Percentiles rank a stretch among this genome's conserved stretches.
Evolutionary conservation across 1,140 invertebrate species (phyloP).

Genomic region (Liolophura sinensis): DNA sequence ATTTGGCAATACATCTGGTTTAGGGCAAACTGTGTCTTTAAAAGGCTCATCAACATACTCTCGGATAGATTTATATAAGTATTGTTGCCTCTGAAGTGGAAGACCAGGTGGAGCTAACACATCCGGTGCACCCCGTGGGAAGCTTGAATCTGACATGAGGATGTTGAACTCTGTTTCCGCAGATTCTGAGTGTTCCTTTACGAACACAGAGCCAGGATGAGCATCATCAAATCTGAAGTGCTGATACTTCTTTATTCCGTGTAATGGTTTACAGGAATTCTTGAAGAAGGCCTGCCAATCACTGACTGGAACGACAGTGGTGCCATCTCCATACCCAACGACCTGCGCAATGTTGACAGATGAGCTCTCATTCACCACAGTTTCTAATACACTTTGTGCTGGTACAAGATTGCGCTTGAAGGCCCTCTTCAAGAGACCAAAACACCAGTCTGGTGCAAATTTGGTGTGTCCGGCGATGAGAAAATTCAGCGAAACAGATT

Average conservation of each 20-base stretch:
- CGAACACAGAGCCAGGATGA: no score
- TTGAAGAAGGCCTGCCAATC: conserved; percentile 24
- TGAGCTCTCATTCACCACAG: conserved; percentile 15
- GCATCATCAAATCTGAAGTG: no score
- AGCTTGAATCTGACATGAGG: no score
- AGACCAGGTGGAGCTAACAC: neutral
- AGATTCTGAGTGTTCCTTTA: no score
- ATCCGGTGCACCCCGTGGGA: no score
- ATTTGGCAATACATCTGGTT: neutral
- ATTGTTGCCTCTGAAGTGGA: neutral
- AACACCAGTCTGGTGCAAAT: conserved; percentile 41
- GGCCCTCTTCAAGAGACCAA: conserved; percentile 30
- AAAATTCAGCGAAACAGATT: conserved; percentile 20
- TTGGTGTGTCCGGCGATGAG: conserved; percentile 36
- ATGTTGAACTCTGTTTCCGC: no score
- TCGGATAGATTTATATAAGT: neutral
- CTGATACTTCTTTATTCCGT: conserved; percentile 22
- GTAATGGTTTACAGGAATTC: conserved; percentile 19
- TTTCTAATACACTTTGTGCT: conserved; percentile 16
- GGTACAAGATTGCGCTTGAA: conserved; percentile 18
- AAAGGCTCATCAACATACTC: conserved; percentile 7
- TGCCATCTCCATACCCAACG: conserved; percentile 18
- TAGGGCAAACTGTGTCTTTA: conserved; percentile 7
- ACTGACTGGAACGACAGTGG: conserved; percentile 16
- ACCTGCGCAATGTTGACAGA: conserved; percentile 24